Percentiles rank a stretch among this genome's conserved stretches.
Evolutionary conservation across 2,888 invertebrate genomes (phyloP).

Genomic region (Orchestes rusci): DNA sequence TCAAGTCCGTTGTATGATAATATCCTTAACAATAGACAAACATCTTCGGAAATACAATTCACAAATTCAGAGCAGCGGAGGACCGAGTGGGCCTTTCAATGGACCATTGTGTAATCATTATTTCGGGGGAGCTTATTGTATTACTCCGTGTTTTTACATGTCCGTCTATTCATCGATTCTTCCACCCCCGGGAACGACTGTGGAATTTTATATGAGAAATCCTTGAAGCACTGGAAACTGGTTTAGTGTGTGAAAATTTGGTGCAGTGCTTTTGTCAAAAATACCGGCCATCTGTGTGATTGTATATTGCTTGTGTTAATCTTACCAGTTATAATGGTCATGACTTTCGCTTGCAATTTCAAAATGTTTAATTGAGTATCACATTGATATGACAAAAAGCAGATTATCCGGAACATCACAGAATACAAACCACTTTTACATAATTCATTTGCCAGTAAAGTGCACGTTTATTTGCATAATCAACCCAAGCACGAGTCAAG

Average conservation of each 20-base stretch:
- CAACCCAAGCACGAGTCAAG: slow-evolving; percentile 13
- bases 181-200: slow-evolving; percentile 30
- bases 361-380: too few relatives aligned
- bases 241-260: too few relatives aligned
- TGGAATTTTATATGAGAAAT: too few relatives aligned
- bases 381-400: too few relatives aligned
- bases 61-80: slow-evolving; percentile 21
- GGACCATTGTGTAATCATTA: slow-evolving; percentile 38
- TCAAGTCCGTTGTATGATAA: slow-evolving; percentile 35
- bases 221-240: too few relatives aligned
- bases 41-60: slow-evolving; percentile 32
- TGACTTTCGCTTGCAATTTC: too few relatives aligned
- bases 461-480: slow-evolving; percentile 28
- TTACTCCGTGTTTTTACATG: slow-evolving; percentile 36
- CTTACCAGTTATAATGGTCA: too few relatives aligned
- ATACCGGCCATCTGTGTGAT: too few relatives aligned
- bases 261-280: too few relatives aligned
- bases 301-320: too few relatives aligned
- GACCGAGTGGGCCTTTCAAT: slow-evolving; percentile 25
- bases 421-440: slow-evolving; percentile 9
- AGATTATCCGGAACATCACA: too few relatives aligned
- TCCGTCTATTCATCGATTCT: too few relatives aligned
- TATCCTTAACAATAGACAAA: slow-evolving; percentile 33
- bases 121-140: slow-evolving; percentile 39
- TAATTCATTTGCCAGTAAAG: slow-evolving; percentile 23